These are phyloP conservation scores for Phataginus tetradactyla DNA, from an alignment of 2,797 vertebrate genomes.

Conservation along the genomic window DNA sequence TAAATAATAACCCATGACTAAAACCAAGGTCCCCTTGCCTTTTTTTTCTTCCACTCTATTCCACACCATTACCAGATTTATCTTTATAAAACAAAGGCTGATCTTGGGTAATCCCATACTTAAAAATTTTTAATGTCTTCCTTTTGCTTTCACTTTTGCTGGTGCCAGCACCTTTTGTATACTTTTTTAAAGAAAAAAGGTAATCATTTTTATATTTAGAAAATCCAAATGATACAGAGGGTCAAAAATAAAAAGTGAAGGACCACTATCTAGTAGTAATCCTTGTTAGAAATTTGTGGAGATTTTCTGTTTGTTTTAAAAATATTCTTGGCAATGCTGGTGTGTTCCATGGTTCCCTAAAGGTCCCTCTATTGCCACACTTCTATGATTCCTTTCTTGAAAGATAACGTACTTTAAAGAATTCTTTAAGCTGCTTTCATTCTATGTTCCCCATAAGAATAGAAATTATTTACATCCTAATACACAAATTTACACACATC, in stretches of 20 bases:
- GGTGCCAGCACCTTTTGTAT: too few relatives aligned
- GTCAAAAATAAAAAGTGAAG: neutral
- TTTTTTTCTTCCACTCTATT: neutral
- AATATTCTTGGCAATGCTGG: neutral
- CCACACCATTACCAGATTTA: neutral
- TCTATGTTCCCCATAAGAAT: neutral
- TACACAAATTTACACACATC: neutral
- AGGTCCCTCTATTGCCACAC: neutral
- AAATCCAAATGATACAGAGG: neutral
- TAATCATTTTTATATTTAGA: neutral
- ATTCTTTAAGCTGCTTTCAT: neutral
- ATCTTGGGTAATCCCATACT: neutral
- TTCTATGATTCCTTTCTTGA: conserved; percentile 18
- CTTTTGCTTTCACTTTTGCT: neutral
- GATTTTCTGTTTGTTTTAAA: neutral
- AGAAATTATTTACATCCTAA: neutral
- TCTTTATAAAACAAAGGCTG: neutral
- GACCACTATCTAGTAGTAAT: neutral
- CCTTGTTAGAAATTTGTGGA: neutral
- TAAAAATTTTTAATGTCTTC: neutral
- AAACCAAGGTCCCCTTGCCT: neutral
- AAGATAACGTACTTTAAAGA: neutral
- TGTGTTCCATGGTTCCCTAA: neutral
- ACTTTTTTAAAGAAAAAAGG: neutral
- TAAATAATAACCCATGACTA: neutral